Evolutionary conservation across 2,113 vertebrate genomes (phyloP).

Genomic region (Varanus komodoensis): DNA sequence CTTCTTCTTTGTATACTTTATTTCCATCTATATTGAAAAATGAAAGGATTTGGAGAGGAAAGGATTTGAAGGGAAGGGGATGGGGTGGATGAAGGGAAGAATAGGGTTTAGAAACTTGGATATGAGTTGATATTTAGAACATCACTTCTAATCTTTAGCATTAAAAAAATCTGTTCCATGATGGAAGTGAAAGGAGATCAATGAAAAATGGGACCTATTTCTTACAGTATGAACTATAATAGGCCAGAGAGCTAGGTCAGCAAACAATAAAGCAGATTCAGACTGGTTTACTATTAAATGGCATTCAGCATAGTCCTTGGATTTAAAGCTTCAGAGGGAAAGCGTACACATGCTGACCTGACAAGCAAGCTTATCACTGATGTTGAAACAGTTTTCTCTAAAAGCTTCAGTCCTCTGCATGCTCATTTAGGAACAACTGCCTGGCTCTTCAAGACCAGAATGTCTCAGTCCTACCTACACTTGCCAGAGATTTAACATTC

Average conservation of each 20-base stretch:
- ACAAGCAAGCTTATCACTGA: neutral
- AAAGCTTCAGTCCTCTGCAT: neutral
- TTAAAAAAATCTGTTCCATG: neutral
- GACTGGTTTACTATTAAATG: neutral
- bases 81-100: neutral
- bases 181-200: neutral
- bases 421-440: neutral
- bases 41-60: neutral
- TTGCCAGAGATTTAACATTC: no score
- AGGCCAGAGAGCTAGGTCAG: neutral
- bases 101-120: neutral
- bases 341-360: neutral
- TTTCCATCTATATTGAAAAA: conserved; percentile 8
- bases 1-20: neutral
- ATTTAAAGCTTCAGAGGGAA: conserved; percentile 21
- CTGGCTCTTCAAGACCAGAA: neutral
- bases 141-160: conserved; percentile 1
- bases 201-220: conserved; percentile 8
- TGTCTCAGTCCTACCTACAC: neutral
- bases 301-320: neutral
- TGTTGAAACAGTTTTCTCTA: neutral
- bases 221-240: neutral
- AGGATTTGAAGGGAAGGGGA: conserved; percentile 9
- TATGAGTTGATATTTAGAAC: conserved; percentile 20
- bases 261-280: conserved; percentile 3